Percentiles rank a stretch among this genome's conserved stretches.
phyloP scores from a whole-genome alignment of 2,888 invertebrate species.

The Euplexia lucipara region DNA sequence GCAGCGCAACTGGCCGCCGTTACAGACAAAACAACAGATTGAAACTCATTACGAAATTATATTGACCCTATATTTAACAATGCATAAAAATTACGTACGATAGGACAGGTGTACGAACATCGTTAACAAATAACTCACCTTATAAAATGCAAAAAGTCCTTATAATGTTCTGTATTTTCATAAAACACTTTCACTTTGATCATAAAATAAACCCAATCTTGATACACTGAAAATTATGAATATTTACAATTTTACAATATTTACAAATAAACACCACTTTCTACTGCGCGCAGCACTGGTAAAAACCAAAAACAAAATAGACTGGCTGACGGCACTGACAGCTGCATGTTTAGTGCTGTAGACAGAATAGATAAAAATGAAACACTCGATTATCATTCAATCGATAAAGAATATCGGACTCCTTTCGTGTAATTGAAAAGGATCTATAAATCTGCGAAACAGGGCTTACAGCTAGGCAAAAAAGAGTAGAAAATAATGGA shows the following conservation, averaged over 20 bases:
- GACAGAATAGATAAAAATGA: neutral
- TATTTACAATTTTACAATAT: conserved; percentile 85
- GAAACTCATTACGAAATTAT: conserved; percentile 63
- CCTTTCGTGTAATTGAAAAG: too few species aligned
- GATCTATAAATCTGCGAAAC: neutral
- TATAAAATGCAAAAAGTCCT: conserved; percentile 67
- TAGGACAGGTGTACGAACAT: conserved; percentile 67
- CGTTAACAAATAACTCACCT: conserved; percentile 74
- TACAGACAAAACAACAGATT: conserved; percentile 59
- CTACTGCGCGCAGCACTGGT: conserved; percentile 77
- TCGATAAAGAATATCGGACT: neutral
- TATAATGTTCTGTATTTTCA: conserved; percentile 68
- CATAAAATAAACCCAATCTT: conserved; percentile 61
- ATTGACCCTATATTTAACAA: conserved; percentile 61
- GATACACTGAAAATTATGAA: conserved; percentile 67
- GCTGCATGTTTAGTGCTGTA: conserved; percentile 50
- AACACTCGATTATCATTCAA: neutral
- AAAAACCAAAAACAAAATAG: conserved; percentile 76
- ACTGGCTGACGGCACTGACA: conserved; percentile 55
- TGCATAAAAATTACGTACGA: conserved; percentile 60
- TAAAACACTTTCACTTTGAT: conserved; percentile 77
- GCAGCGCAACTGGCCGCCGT: conserved; percentile 68
- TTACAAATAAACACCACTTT: conserved; percentile 87
- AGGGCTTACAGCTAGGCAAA: neutral
- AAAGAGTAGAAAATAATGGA: too few species aligned